Percentiles rank a stretch among this genome's conserved stretches.
phyloP scores from a whole-genome alignment of 2,113 vertebrate genomes.

The Apeltes quadracus region DNA sequence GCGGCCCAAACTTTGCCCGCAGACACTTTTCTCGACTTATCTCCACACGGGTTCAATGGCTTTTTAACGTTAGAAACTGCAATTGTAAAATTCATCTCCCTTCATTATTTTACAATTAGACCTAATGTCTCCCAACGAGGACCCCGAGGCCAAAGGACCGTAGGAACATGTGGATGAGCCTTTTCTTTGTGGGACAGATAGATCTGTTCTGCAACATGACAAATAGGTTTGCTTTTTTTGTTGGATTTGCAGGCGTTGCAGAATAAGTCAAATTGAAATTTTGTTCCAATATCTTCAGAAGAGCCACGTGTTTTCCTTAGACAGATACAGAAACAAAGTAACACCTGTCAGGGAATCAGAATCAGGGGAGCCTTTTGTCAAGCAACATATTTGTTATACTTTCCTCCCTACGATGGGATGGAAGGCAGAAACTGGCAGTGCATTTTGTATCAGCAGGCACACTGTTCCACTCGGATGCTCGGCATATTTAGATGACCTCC shows the following conservation, averaged over 20 bases:
- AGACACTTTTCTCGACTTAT: background rate
- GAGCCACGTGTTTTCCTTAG: background rate
- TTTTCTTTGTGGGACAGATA: background rate
- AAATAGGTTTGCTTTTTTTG: background rate
- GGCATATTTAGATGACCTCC: slow-evolving; percentile 55
- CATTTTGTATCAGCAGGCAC: slow-evolving; percentile 39
- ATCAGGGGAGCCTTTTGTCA: background rate
- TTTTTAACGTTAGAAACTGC: background rate
- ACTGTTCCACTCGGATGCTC: slow-evolving; percentile 26
- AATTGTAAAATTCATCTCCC: background rate
- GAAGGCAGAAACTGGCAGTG: background rate
- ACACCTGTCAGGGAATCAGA: slow-evolving; percentile 17
- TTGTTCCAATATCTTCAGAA: background rate
- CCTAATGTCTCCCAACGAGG: background rate
- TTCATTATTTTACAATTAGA: background rate
- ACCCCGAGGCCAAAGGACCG: background rate
- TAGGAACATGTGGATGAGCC: background rate
- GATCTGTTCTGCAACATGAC: background rate
- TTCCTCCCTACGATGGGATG: slow-evolving; percentile 2
- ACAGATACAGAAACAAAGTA: slow-evolving; percentile 5
- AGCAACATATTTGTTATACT: background rate
- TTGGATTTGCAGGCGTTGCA: background rate
- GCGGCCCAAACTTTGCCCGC: background rate
- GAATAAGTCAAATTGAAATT: background rate
- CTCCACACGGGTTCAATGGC: background rate